Base-by-base conservation (phyloP, 2,113 vertebrate genomes). In the Myotis lucifugus region DNA sequence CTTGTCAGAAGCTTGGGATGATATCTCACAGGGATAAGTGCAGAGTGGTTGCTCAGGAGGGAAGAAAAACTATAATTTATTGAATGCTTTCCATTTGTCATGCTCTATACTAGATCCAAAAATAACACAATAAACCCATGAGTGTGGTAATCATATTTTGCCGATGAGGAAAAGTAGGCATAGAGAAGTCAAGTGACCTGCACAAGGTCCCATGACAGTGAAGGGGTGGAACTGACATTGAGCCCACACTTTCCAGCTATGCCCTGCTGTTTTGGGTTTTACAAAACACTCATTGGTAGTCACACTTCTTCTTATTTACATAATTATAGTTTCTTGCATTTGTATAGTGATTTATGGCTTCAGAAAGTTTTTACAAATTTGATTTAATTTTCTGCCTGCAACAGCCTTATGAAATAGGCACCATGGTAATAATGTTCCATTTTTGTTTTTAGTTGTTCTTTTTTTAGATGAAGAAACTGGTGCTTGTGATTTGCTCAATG, bases 61-160 rank as follows among this genome's bases (percentile, higher is more conserved):
- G 77, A 84, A 79, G 84, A 48, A 59, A 81, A 61, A 73, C 79
- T 92, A 42, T 90, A 92, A 93, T 96, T 95, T 95, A 90, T 90
- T 69, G 81, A 70, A 42, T 92, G 54, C 48, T 69, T 92, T 85
- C 48, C 21, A 59, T 85, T 93, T 90, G 82, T 92, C 85, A 92
- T 81, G 52, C 81, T 86, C 6, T 42, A 46, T 59, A 46, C 48
- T 29, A 90, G 85, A 37, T 27, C 59, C 17, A 78, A 67, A 97
- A 92, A 77, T 61, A 90, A 72, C 66, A 70, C 48, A 59, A 61
- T 84, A 73, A 91, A 42, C 46, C 79, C 32, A 15, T 54, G 84
- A 89, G 40, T 70, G 17, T 83, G 78, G 27, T 78, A 19, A 56
- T 88, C 61, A 34, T 79, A 50, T 88, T 85, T 96, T 94, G 76